phyloP scores from a whole-genome alignment of 2,113 vertebrate species.

The Noctilio leporinus region DNA sequence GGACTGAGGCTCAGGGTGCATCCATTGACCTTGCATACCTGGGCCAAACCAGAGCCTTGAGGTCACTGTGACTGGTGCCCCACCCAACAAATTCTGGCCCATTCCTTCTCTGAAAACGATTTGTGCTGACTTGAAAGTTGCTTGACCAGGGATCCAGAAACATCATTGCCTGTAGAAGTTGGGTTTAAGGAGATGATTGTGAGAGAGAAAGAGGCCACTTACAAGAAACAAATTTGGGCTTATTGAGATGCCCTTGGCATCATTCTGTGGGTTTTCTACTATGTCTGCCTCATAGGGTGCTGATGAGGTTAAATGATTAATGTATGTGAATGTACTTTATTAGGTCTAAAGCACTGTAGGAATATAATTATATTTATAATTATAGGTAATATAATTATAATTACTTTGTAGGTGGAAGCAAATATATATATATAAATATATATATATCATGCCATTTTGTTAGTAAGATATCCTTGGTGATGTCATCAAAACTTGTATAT shows the following conservation, averaged over 20 bases:
- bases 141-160: neutral
- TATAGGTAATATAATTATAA: slow-evolving; percentile 71
- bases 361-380: slow-evolving; percentile 73
- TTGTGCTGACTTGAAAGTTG: neutral
- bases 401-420: slow-evolving; percentile 55
- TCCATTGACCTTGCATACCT: neutral
- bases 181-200: neutral
- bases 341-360: slow-evolving; percentile 54
- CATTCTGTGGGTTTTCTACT: neutral
- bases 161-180: neutral
- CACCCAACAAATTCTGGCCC: neutral
- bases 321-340: slow-evolving; percentile 58
- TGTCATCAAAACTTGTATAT: neutral
- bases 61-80: neutral
- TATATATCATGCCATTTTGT: neutral
- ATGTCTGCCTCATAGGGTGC: neutral
- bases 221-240: neutral
- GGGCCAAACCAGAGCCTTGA: neutral
- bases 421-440: slow-evolving; percentile 6
- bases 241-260: neutral
- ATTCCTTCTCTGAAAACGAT: neutral
- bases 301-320: slow-evolving; percentile 69
- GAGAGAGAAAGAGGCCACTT: neutral
- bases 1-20: neutral
- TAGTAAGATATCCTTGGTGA: slow-evolving; percentile 47